Evolutionary conservation across 2,797 vertebrate species (phyloP).

Genomic region (Tauraco hartlaubi): DNA sequence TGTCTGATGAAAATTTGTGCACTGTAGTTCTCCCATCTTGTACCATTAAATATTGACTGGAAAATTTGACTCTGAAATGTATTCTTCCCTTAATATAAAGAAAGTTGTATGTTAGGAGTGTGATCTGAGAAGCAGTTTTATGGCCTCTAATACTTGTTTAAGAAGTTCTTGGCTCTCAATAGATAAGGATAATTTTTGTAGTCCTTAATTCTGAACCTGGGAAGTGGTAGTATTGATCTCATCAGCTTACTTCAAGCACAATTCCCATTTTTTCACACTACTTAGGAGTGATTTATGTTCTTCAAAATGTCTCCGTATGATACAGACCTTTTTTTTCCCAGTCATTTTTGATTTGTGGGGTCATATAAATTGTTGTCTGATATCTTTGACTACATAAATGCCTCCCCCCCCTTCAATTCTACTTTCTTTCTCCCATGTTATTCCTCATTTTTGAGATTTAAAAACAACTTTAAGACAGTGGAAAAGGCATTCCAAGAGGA

Average conservation of each 20-base stretch:
- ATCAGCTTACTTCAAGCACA: constrained; percentile 37
- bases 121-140: constrained; percentile 40
- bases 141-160: background rate
- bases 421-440: background rate
- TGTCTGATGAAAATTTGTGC: background rate
- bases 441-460: background rate
- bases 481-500: background rate
- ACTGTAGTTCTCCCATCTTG: background rate
- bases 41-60: background rate
- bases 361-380: background rate
- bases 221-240: constrained; percentile 29
- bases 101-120: background rate
- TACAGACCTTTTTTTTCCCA: background rate
- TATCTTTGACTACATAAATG: background rate
- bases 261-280: constrained; percentile 3
- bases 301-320: background rate
- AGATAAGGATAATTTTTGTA: constrained; percentile 49
- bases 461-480: background rate
- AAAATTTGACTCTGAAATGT: background rate
- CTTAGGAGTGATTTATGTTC: background rate
- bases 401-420: background rate
- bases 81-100: constrained; percentile 16
- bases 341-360: background rate
- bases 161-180: constrained; percentile 51
- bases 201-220: constrained; percentile 52